These are phyloP conservation scores for Trypoxylus dichotomus DNA, from an alignment of 1,140 invertebrate species.

Conservation along the genomic window DNA sequence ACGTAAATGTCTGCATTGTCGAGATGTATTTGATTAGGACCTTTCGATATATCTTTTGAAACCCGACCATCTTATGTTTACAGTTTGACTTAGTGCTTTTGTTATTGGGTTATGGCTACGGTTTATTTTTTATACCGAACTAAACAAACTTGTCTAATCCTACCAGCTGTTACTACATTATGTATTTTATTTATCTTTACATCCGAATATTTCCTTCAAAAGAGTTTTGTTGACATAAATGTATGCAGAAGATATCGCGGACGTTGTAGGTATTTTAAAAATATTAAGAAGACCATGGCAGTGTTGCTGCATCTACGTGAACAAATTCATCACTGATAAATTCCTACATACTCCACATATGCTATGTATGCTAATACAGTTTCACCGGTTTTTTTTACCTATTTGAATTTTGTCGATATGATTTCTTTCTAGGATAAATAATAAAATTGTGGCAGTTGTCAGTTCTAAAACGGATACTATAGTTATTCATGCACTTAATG, in stretches of 20 bases:
- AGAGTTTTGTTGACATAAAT: background rate
- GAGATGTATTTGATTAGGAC: background rate
- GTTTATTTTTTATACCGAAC: constrained; percentile 3
- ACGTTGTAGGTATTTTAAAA: no score
- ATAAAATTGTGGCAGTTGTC: no score
- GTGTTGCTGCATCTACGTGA: no score
- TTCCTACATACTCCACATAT: no score
- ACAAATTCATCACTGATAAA: no score
- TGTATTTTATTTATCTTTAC: background rate
- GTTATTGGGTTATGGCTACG: background rate
- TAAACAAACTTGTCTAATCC: background rate
- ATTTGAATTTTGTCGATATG: no score
- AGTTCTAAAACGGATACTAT: no score
- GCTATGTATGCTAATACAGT: no score
- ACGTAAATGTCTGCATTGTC: background rate
- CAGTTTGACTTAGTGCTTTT: background rate
- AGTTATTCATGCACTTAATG: no score
- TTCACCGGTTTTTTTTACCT: no score
- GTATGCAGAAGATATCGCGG: background rate
- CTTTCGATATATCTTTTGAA: background rate
- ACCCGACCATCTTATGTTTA: background rate
- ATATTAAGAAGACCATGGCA: no score
- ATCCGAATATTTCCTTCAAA: background rate
- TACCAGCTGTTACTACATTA: background rate
- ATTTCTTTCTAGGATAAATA: no score